These are phyloP conservation scores for Drosophila bunnanda DNA, from an alignment of 2,888 invertebrate species.

Conservation along the genomic window DNA sequence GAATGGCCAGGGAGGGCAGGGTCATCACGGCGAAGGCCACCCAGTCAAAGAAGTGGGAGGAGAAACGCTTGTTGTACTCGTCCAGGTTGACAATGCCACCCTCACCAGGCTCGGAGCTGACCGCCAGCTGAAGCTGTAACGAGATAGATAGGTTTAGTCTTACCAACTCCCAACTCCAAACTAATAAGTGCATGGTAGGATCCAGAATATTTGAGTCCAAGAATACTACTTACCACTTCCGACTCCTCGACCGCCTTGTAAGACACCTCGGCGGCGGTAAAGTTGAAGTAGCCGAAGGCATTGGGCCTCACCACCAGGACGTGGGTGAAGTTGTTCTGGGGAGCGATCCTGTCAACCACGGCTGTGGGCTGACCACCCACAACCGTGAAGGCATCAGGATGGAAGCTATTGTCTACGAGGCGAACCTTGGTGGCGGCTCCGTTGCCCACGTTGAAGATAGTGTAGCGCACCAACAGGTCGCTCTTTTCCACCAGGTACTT, in stretches of 20 bases:
- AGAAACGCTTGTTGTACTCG: constrained; percentile 98
- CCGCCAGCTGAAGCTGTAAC: constrained; percentile 89
- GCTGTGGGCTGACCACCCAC: constrained; percentile 94
- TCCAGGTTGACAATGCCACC: constrained; percentile 96
- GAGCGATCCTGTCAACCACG: constrained; percentile 94
- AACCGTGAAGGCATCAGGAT: constrained; percentile 94
- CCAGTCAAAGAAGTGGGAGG: constrained; percentile 99
- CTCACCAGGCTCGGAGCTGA: constrained; percentile 97
- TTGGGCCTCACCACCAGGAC: constrained; percentile 96
- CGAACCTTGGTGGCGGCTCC: constrained; percentile 95
- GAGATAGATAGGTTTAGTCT: constrained; percentile 18
- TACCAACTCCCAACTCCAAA: background rate
- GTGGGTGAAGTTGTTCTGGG: constrained; percentile 96
- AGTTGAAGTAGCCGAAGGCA: constrained; percentile 97
- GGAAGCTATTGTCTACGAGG: constrained; percentile 94
- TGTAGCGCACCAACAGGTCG: constrained; percentile 98
- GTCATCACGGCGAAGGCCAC: constrained; percentile 98
- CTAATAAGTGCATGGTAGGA: background rate
- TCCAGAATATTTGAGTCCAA: background rate
- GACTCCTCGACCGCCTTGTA: constrained; percentile 95
- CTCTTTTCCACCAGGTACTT: constrained; percentile 98
- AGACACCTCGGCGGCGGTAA: constrained; percentile 96
- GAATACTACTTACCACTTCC: constrained; percentile 86
- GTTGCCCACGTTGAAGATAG: constrained; percentile 96
- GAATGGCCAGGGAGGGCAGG: constrained; percentile 96